These are phyloP conservation scores for Podargus strigoides DNA, from an alignment of 2,797 vertebrate species.

Conservation along the genomic window DNA sequence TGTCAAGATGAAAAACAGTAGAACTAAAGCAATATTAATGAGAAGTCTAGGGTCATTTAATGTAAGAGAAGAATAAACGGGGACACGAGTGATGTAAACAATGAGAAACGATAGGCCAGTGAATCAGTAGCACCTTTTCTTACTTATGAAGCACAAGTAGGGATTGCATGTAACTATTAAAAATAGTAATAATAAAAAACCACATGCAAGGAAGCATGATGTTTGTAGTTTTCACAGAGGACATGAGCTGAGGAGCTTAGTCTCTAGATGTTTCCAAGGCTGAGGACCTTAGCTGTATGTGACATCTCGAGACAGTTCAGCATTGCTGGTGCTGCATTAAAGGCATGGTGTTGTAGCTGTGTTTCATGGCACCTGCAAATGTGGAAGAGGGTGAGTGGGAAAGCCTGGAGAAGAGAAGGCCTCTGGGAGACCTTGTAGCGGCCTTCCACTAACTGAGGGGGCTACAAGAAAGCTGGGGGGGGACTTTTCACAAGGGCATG, in stretches of 20 bases:
- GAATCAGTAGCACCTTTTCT: not conserved
- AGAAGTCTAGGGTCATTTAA: not conserved
- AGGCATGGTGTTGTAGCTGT: rapidly evolving
- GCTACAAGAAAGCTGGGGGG: too few species aligned
- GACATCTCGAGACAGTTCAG: not conserved
- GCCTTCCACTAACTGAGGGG: too few species aligned
- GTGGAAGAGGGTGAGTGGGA: not conserved
- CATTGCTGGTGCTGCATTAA: not conserved
- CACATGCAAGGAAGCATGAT: not conserved
- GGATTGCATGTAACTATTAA: not conserved
- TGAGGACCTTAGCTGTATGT: rapidly evolving
- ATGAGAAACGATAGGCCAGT: not conserved
- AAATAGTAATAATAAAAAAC: not conserved
- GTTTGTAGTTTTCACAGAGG: not conserved
- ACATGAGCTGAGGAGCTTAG: not conserved
- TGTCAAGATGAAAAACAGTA: not conserved
- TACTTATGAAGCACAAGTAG: not conserved
- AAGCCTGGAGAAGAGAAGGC: too few species aligned
- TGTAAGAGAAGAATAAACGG: slow-evolving; percentile 2
- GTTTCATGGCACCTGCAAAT: not conserved
- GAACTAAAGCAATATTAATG: not conserved
- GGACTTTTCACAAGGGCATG: too few species aligned
- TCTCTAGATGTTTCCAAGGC: not conserved
- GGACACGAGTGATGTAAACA: not conserved
- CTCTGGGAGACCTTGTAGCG: too few species aligned